Evolutionary conservation across 2,888 invertebrate species (phyloP), one percentile per base, ranked within the genome.

Genomic region (Agrochola lychnidis): DNA sequence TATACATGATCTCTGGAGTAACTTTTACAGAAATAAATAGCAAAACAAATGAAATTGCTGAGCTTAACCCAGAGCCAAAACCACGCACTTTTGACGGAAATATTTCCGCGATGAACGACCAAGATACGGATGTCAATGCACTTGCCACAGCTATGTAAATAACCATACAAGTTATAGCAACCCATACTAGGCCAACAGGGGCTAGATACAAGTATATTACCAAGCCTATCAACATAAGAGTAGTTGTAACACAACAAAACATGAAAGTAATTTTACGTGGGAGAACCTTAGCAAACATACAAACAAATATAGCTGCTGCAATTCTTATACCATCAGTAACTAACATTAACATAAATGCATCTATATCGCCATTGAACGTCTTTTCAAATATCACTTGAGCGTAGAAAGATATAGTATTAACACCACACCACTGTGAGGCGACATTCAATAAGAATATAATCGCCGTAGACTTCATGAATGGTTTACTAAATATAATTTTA

Each of bases 31-130:
- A 89, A 72, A 91, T 73, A 67, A 93, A 94, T 6, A 94, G 64
- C 22, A 92, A 89, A 71, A 82, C 61, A 76, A 90, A 93, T 1
- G 91, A 90, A 40, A 93, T 88, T 0, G 89, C 88, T 4, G 92
- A 88, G 74, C 91, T 88, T 14, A 93, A 63, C 0, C 94, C 93
- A 22, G 94, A 93, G 1, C 93, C 93, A 40, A 94, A 83, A 3
- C 94, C 94, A 19, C 94, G 89, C 2, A 93, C 83, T 66, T 89
- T 90, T 25, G 89, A 84, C 12, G 94, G 92, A 75, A 93, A 94
- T 78, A 94, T 86, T 78, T 94, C 94, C 1, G 92, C 88, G 0
- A 92, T 84, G 77, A 94, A 93, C 6, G 93, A 89, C 94, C 94
- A 94, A 9, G 91, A 88, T 67, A 92, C 82, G 67, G 89, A 89